Evolutionary conservation across 2,113 vertebrate genomes (phyloP).

Genomic region (Reinhardtius hippoglossoides): DNA sequence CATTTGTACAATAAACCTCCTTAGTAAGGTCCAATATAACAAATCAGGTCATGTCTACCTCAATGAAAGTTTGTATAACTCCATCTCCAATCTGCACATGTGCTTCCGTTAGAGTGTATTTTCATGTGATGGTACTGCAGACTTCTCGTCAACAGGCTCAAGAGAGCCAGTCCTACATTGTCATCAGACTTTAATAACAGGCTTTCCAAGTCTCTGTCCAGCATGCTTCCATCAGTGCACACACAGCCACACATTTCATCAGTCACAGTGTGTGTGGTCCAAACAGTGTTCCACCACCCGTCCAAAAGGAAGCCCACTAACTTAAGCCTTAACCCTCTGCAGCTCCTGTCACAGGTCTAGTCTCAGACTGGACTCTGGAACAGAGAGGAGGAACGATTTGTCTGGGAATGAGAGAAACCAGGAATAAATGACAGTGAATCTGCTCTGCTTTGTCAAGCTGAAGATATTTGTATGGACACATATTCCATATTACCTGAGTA

Average conservation of each 20-base stretch:
- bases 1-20: not conserved
- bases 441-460: slow-evolving; percentile 35
- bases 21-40: not conserved
- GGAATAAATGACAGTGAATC: slow-evolving; percentile 30
- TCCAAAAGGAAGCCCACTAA: not conserved
- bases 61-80: slow-evolving; percentile 32
- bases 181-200: slow-evolving; percentile 11
- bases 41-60: not conserved
- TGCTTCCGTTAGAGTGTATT: slow-evolving; percentile 63
- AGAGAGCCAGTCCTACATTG: not conserved
- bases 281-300: slow-evolving; percentile 2
- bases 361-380: slow-evolving; percentile 79
- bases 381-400: slow-evolving; percentile 87
- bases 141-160: slow-evolving; percentile 14
- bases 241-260: slow-evolving; percentile 21
- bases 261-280: slow-evolving; percentile 58
- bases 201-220: slow-evolving; percentile 20
- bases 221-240: slow-evolving; percentile 6
- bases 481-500: slow-evolving; percentile 98
- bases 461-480: slow-evolving; percentile 84
- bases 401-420: slow-evolving; percentile 39
- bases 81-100: slow-evolving; percentile 61
- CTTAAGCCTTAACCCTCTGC: slow-evolving; percentile 36
- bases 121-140: slow-evolving; percentile 14
- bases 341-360: slow-evolving; percentile 11